These are phyloP conservation scores for Drosophila subpulchrella DNA, from an alignment of 1,140 invertebrate genomes.

Conservation along the genomic window DNA sequence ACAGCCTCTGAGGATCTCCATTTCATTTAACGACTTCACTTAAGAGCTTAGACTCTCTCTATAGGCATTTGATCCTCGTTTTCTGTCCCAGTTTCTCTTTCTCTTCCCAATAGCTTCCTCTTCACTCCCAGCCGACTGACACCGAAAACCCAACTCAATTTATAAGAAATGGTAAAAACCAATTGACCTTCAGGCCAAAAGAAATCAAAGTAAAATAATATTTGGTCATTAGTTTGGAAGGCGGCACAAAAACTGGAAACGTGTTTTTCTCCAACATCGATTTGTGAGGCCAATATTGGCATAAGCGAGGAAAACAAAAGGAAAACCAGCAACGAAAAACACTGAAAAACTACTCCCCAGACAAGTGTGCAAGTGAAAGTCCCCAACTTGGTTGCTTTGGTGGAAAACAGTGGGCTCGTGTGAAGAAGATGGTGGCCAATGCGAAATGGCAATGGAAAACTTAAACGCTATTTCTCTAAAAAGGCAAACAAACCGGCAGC, in stretches of 20 bases:
- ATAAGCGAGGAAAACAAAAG: conserved; percentile 29
- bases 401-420: conserved; percentile 56
- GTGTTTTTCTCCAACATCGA: conserved; percentile 41
- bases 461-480: conserved; percentile 58
- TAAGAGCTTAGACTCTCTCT: conserved; percentile 2
- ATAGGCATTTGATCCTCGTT: conserved; percentile 4
- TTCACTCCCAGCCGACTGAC: conserved; percentile 18
- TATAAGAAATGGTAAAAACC: conserved; percentile 51
- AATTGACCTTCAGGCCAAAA: conserved; percentile 76
- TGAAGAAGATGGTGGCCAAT: conserved; percentile 42
- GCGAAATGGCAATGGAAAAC: conserved; percentile 79
- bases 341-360: conserved; percentile 37
- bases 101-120: conserved; percentile 12
- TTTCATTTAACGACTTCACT: conserved; percentile 10
- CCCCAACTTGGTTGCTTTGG: conserved; percentile 35
- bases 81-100: conserved; percentile 29
- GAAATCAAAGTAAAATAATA: conserved; percentile 74
- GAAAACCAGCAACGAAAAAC: conserved; percentile 31
- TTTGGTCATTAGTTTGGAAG: conserved; percentile 74
- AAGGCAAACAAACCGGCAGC: conserved; percentile 60
- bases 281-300: conserved; percentile 60
- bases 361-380: conserved; percentile 78
- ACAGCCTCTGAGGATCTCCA: conserved; percentile 3
- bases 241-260: conserved; percentile 46
- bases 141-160: conserved; percentile 58